Conservation (phyloP, 30 jellyfish, hydroid and myxozoan species). For the Cassiopea xamachana region DNA sequence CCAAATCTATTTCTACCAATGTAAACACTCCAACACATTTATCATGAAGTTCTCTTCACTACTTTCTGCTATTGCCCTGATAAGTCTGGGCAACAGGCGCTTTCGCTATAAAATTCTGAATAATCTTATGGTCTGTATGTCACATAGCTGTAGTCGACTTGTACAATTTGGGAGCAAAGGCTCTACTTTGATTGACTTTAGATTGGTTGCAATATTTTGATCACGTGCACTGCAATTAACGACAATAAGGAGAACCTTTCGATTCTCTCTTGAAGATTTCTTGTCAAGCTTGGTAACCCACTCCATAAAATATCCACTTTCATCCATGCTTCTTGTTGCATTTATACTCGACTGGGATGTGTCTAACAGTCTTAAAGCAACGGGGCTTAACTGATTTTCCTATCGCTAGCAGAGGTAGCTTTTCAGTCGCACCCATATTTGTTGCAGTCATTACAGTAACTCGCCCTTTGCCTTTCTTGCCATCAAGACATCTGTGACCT, state of each 20-base stretch:
- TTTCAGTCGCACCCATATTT: neutral
- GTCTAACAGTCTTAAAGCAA: neutral
- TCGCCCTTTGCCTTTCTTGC: slow-evolving; percentile 2
- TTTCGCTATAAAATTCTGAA: neutral
- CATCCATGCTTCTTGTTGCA: slow-evolving; percentile 22
- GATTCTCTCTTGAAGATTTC: neutral
- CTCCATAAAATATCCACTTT: neutral
- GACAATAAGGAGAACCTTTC: slow-evolving; percentile 43
- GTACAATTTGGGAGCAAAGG: slow-evolving; percentile 22
- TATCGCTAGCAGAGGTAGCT: neutral
- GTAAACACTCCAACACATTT: neutral
- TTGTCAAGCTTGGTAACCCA: neutral
- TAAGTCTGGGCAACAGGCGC: slow-evolving; percentile 27
- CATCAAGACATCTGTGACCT: slow-evolving; percentile 36
- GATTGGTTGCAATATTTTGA: slow-evolving; percentile 18
- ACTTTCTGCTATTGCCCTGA: slow-evolving; percentile 26
- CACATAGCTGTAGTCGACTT: slow-evolving; percentile 40
- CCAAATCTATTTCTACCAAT: neutral
- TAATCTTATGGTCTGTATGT: slow-evolving; percentile 7
- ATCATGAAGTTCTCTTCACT: neutral
- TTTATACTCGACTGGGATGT: slow-evolving; percentile 6
- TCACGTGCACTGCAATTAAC: slow-evolving; percentile 28
- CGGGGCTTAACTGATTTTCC: neutral
- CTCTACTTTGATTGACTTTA: slow-evolving; percentile 14
- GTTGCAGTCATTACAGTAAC: neutral